Base-by-base conservation (phyloP, 2,113 vertebrate genomes). In the Anolis carolinensis region DNA sequence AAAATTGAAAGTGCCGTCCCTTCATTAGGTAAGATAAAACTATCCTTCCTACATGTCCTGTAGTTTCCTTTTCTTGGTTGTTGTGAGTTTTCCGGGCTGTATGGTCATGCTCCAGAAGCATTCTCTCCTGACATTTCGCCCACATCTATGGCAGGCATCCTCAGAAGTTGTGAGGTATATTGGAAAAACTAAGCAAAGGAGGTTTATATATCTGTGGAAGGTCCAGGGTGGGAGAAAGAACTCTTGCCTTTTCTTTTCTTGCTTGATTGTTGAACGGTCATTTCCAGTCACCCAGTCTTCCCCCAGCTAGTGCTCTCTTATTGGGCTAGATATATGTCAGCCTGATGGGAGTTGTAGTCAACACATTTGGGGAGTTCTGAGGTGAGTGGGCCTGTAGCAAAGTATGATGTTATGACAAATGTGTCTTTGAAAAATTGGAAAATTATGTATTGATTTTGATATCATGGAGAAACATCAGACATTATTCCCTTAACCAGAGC, bases 1-100 rank as follows among this genome's bases (percentile, higher is more conserved):
- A 96, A 95, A 86, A 95, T 94, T 81, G 95, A 96, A 92, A 95
- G 95, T 5, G 95, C 96, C 21, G 95, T 96, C 83, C 94, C 96
- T 18, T 96, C 96, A 59, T 88, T 96, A 92, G 96, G 96, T 97
- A 88, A 93, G 81, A 50, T 48, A 30, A 5, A 14, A 68, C 65
- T 30, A 0, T 0, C 30, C 74, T 82, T 85, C 73, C 67, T 21
- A 70, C 50, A 67, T 67, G 32, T 32, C 67, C 55, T 55, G 67
- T 62, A 30, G 10, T n/a, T 79, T 90, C 18, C 52, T 90, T 18
- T 75, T 90, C 23, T 63, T 89, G n/a, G 5, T 62, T 72, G 13
- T n/a, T n/a, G n/a, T n/a, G n/a, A n/a, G n/a, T n/a, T n/a, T n/a
- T n/a, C n/a, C n/a, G n/a, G n/a, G n/a, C n/a, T n/a, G n/a, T n/a